Percentiles rank a stretch among this genome's conserved stretches.
Evolutionary conservation across 2,888 invertebrate species (phyloP).

Genomic region (Muschampia plurimacula): DNA sequence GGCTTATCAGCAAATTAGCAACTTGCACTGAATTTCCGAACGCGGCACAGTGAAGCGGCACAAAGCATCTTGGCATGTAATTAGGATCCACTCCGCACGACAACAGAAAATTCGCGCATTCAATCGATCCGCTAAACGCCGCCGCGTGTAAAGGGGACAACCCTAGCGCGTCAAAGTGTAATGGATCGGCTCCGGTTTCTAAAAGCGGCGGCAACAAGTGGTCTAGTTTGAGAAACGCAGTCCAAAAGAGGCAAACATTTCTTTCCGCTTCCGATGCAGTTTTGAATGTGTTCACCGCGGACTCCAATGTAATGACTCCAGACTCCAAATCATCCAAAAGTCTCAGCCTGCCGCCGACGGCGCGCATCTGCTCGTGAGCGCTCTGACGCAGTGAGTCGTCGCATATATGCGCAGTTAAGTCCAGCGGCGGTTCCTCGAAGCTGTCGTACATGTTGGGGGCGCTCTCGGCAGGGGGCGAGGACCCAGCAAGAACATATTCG

Average conservation of each 20-base stretch:
- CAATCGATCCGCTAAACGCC: conserved; percentile 91
- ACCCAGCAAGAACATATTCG: conserved; percentile 92
- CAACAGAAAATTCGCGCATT: conserved; percentile 89
- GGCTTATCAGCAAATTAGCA: conserved; percentile 90
- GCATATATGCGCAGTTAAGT: conserved; percentile 90
- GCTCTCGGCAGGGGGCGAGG: conserved; percentile 92
- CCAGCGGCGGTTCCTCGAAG: conserved; percentile 90
- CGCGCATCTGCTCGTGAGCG: conserved; percentile 90
- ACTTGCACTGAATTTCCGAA: conserved; percentile 94
- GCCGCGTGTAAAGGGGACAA: conserved; percentile 91
- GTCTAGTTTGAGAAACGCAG: conserved; percentile 89
- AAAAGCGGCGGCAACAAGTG: conserved; percentile 88
- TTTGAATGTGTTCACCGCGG: conserved; percentile 80
- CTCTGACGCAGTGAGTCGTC: conserved; percentile 90
- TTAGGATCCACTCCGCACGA: conserved; percentile 89
- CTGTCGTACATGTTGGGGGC: conserved; percentile 93
- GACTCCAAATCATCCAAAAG: conserved; percentile 91
- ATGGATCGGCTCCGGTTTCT: conserved; percentile 89
- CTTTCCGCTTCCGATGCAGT: conserved; percentile 88
- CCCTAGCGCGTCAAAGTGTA: conserved; percentile 90
- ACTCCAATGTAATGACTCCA: conserved; percentile 87
- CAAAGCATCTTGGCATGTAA: conserved; percentile 89
- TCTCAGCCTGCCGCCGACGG: conserved; percentile 88
- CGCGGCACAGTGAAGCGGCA: conserved; percentile 95
- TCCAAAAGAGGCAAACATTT: conserved; percentile 90